Base-by-base conservation (phyloP, 1,140 invertebrate genomes). In the Ephestia elutella region DNA sequence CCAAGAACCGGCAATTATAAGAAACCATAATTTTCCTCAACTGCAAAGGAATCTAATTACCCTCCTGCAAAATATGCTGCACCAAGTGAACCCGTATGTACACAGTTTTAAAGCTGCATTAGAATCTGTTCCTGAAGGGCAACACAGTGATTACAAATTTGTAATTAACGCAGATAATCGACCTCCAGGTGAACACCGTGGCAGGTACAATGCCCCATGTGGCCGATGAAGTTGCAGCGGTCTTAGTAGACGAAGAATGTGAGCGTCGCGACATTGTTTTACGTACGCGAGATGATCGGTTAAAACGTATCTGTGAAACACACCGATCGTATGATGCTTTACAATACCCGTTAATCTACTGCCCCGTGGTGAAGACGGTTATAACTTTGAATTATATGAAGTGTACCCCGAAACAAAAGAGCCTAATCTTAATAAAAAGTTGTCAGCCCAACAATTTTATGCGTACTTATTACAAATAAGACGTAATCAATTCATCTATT, bases 331-430 rank as follows among this genome's bases (percentile, higher is more conserved):
- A 82, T 58, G 86, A 89, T 67, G 57, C 77, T 38, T 60, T 89
- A 13, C 75, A 84, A 66, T 90, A 90, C 74, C 82, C 83, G 56
- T 57, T 90, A 10, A 78, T 89, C 25, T 88, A 82, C 62, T 82
- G 78, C n/a, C n/a, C 58, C 58, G 65, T 57, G 86, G 82, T 20
- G 69, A 89, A 66, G 75, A 83, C 70, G 81, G 80, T 38, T 89
- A 88, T 63, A 56, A 78, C 61, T 70, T 82, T 50, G 67, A 62
- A 9, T 60, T 81, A 15, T 57, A 57, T 13, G 59, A 62, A 30
- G 7, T 32, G 25, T 7, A 70, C 21, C 61, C 57, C 0, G 0
- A 0, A 0, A 66, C 63, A 38, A 18, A 56, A 0, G n/a, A 10
- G 49, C 30, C 50, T 17, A 64, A 64, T 54, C 60, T 17, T 18